phyloP scores from a whole-genome alignment of 2,797 vertebrate genomes.

The Paedocypris micromegethes region DNA sequence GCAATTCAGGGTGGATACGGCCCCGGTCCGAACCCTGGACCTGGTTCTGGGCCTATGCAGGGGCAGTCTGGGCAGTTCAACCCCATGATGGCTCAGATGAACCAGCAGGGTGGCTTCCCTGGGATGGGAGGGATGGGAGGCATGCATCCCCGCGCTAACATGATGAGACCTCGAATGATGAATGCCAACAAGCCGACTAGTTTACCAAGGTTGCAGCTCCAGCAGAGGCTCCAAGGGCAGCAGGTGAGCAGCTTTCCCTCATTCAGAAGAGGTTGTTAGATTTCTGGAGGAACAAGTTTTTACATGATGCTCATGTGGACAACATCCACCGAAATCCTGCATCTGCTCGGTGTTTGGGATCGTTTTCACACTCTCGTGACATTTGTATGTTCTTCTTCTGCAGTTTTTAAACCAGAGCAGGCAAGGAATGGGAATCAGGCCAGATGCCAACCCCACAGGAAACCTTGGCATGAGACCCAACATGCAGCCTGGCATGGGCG shows the following conservation, averaged over 20 bases:
- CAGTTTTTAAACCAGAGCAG: conserved; percentile 95
- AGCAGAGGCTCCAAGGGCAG: conserved; percentile 93
- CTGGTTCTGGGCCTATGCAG: conserved; percentile 67
- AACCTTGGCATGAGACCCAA: conserved; percentile 78
- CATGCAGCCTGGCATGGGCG: conserved; percentile 76
- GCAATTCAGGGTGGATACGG: conserved; percentile 76
- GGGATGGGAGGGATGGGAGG: conserved; percentile 71
- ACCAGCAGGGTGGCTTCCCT: conserved; percentile 77
- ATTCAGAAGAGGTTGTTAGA: not conserved
- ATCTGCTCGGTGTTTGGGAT: no score
- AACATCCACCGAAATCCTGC: no score
- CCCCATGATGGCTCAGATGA: conserved; percentile 71
- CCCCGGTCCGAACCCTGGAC: conserved; percentile 42
- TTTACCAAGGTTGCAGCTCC: conserved; percentile 85
- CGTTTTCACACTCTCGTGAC: not conserved
- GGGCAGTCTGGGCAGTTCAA: conserved; percentile 70
- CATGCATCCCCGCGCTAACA: conserved; percentile 78
- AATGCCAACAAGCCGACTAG: conserved; percentile 77
- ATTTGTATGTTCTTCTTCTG: conserved; percentile 9
- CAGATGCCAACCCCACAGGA: conserved; percentile 74
- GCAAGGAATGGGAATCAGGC: conserved; percentile 84
- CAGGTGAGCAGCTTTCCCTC: conserved; percentile 70
- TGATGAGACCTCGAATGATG: conserved; percentile 83
- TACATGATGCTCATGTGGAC: no score
- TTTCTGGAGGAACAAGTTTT: not conserved